Percentiles rank a stretch among this genome's conserved stretches.
These are phyloP conservation scores for Thelaira solivaga DNA, from an alignment of 2,888 invertebrate genomes.

Conservation along the genomic window DNA sequence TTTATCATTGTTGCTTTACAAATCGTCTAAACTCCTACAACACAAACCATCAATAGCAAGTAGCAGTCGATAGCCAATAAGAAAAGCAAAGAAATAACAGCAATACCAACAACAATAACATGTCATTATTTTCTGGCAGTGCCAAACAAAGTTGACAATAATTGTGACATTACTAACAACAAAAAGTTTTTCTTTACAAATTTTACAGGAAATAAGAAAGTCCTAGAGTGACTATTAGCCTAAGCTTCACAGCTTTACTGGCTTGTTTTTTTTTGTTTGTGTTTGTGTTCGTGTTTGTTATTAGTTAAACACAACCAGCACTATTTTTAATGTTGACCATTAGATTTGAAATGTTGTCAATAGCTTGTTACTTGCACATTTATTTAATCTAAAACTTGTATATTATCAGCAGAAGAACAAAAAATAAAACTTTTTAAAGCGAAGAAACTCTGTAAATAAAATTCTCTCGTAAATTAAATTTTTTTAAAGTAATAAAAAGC, in stretches of 20 bases:
- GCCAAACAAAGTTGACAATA: constrained; percentile 46
- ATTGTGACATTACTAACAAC: constrained; percentile 11
- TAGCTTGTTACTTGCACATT: constrained; percentile 49
- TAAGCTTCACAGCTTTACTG: no score
- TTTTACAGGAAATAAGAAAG: constrained; percentile 24
- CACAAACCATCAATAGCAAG: not conserved
- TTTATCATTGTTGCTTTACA: constrained; percentile 10
- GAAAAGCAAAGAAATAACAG: constrained; percentile 1
- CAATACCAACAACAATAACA: not conserved
- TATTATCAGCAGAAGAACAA: not conserved
- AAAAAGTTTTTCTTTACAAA: not conserved
- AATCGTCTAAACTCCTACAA: constrained; percentile 50
- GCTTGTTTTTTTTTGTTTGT: no score
- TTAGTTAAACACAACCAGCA: constrained; percentile 17
- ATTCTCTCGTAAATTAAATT: not conserved
- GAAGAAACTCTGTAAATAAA: constrained; percentile 9
- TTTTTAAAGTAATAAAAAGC: not conserved
- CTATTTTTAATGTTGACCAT: constrained; percentile 49
- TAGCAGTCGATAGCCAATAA: not conserved
- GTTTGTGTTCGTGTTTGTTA: not conserved
- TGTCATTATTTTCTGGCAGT: constrained; percentile 48
- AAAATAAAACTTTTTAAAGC: not conserved
- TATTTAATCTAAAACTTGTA: constrained; percentile 34
- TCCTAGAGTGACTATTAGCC: not conserved
- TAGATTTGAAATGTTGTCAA: constrained; percentile 50